Conservation (phyloP, 2,888 invertebrate species). For the Erebia ligea region DNA sequence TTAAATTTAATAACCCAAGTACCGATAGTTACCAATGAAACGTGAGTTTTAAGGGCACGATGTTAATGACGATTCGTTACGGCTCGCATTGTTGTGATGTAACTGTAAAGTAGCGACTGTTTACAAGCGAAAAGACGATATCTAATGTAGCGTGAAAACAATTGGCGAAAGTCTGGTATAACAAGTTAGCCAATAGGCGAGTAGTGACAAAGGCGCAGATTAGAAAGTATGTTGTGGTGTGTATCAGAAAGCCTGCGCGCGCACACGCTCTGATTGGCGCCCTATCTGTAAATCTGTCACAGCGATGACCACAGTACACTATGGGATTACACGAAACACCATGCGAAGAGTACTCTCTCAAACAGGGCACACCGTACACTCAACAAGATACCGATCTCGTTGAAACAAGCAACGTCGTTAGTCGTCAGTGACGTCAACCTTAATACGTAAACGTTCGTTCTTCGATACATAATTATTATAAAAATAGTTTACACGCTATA, state of each 20-base stretch:
- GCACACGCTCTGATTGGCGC: conserved; percentile 80
- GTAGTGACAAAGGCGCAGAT: conserved; percentile 80
- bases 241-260: conserved; percentile 71
- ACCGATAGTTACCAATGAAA: conserved; percentile 31
- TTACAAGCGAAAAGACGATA: conserved; percentile 63
- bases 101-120: conserved; percentile 64
- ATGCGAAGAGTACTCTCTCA: conserved; percentile 33
- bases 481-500: not conserved
- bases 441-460: conserved; percentile 19
- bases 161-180: conserved; percentile 80
- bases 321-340: conserved; percentile 39
- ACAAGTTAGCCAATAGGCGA: conserved; percentile 75
- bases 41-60: conserved; percentile 39
- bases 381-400: conserved; percentile 31
- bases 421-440: not conserved
- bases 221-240: conserved; percentile 81
- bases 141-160: conserved; percentile 80
- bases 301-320: conserved; percentile 47
- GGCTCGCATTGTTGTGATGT: conserved; percentile 54
- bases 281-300: conserved; percentile 80
- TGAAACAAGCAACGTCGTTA: conserved; percentile 26
- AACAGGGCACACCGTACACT: conserved; percentile 31
- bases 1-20: conserved; percentile 43
- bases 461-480: not conserved
- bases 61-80: conserved; percentile 36